Conservation (phyloP, 2,797 vertebrate genomes). For the Argentina silus region DNA sequence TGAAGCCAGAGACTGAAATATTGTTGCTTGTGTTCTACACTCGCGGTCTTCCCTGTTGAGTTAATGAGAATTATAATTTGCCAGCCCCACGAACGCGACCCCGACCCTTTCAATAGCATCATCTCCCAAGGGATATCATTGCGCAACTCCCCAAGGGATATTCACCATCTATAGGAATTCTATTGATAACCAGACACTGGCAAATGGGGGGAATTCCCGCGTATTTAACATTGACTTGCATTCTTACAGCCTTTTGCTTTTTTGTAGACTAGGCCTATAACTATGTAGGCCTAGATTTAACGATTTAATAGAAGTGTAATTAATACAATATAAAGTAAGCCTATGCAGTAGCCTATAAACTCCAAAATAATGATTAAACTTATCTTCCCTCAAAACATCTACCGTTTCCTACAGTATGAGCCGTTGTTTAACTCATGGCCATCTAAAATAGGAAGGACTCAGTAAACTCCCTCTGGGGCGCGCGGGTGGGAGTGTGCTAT, state of each 20-base stretch:
- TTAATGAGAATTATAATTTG: slow-evolving; percentile 82
- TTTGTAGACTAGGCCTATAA: not conserved
- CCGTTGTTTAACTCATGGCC: slow-evolving; percentile 13
- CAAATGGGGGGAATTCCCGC: slow-evolving; percentile 53
- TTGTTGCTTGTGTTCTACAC: slow-evolving; percentile 33
- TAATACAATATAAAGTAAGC: too few species aligned
- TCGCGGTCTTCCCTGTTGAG: slow-evolving; percentile 66
- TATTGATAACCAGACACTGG: slow-evolving; percentile 56
- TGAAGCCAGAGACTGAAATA: slow-evolving; percentile 14
- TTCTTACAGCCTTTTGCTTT: not conserved
- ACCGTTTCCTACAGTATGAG: not conserved
- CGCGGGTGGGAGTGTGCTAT: slow-evolving; percentile 27
- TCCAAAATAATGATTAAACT: too few species aligned
- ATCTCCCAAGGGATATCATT: slow-evolving; percentile 68
- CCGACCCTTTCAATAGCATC: slow-evolving; percentile 65
- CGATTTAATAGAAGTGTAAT: too few species aligned
- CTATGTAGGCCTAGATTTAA: too few species aligned
- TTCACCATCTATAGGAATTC: slow-evolving; percentile 70
- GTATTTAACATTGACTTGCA: slow-evolving; percentile 31
- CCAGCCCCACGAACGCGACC: slow-evolving; percentile 76
- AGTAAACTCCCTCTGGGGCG: slow-evolving; percentile 30
- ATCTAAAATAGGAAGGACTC: slow-evolving; percentile 33
- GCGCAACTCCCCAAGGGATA: slow-evolving; percentile 64
- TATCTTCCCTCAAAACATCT: too few species aligned
- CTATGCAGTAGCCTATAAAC: too few species aligned